Evolutionary conservation across 2,113 vertebrate genomes (phyloP), one percentile per base, ranked within the genome.

Genomic region (Mastomys coucha): DNA sequence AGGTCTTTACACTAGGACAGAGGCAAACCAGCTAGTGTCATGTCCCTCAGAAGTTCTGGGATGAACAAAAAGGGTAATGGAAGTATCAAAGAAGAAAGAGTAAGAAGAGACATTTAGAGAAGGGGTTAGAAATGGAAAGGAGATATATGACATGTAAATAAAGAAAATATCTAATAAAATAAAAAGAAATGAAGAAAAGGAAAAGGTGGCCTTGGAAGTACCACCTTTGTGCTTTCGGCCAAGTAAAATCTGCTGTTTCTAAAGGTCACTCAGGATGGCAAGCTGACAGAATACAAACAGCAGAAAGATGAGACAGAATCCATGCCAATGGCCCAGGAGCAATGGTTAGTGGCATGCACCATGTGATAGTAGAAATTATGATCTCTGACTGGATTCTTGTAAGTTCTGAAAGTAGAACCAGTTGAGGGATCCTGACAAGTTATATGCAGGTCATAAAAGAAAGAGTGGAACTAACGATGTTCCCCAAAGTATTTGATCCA

Each of bases 21-120:
- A 65, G 28, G 12, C 53, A 12, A 1, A 8, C 45, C 36, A 19
- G 45, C 67, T 56, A 75, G 58, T 7, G 28, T 24, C 58, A 12
- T 1, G 3, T 19, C 7, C 36, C 5, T 1, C 20, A 1, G 17
- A 22, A 70, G 26, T 19, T n/a, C 51, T 4, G 22, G 28, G 12
- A 70, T 39, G 12, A 87, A 5, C 8, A 67, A 67, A 12, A 70
- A 69, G 36, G 12, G n/a, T 33, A 7, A 65, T 28, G 5, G 0
- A 60, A 82, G 17, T 19, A 1, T 39, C 42, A 36, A 33, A 96
- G 42, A 53, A 78, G 14, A 2, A 69, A 72, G 49, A 16, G 42
- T 56, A 39, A 84, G 11, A 76, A 17, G 45, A 3, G 45, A 63
- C 7, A 5, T 3, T 4, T 4, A 58, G 56, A 3, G 78, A 72